A percentile compares a stretch with the other conserved stretches of the same genome.
Evolutionary conservation across 2,113 vertebrate species (phyloP).

Genomic region (Melanerpes formicivorus): DNA sequence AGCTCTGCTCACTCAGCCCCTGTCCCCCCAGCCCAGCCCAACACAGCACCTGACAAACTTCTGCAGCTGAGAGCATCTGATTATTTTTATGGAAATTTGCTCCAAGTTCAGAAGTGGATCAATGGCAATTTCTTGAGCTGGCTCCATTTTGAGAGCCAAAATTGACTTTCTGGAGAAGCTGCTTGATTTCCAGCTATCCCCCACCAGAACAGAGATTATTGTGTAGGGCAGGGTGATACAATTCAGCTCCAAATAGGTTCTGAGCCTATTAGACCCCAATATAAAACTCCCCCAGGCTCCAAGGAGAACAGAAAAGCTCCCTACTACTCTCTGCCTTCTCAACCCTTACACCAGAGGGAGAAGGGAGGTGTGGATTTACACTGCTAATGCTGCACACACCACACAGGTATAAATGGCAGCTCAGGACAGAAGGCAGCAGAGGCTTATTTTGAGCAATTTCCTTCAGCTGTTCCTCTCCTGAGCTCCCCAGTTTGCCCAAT

Average conservation of each 20-base stretch:
- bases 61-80: constrained; percentile 11
- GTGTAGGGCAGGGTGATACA: not conserved
- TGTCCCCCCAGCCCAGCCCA: not conserved
- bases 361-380: not conserved
- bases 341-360: not conserved
- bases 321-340: not conserved
- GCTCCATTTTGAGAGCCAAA: constrained; percentile 49
- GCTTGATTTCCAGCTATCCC: constrained; percentile 47
- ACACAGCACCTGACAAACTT: not conserved
- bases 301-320: constrained; percentile 6
- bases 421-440: not conserved
- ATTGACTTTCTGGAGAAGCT: constrained; percentile 60
- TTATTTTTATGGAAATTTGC: constrained; percentile 64
- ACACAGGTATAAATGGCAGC: constrained; percentile 37
- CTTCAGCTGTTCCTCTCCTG: not conserved
- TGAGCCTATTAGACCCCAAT: constrained; percentile 45
- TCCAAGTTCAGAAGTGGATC: constrained; percentile 57
- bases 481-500: constrained; percentile 17
- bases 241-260: constrained; percentile 38
- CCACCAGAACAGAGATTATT: constrained; percentile 42
- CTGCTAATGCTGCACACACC: not conserved
- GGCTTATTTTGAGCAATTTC: constrained; percentile 49
- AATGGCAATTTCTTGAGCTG: constrained; percentile 62
- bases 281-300: constrained; percentile 38
- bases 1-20: not conserved